These are phyloP conservation scores for Drosophila biarmipes DNA, from an alignment of 1,140 invertebrate genomes.

Conservation along the genomic window DNA sequence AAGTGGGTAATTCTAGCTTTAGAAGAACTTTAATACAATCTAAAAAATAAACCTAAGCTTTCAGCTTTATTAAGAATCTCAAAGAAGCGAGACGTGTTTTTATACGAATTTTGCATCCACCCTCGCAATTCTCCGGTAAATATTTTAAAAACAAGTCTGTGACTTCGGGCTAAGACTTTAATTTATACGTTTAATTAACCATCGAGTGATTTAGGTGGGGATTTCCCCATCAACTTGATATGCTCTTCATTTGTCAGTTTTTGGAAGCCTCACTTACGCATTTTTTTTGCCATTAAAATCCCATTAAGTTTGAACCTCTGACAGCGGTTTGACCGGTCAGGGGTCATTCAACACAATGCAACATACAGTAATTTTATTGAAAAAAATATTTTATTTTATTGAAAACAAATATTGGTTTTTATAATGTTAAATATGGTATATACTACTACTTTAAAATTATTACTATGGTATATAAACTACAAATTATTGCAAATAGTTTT, in stretches of 20 bases:
- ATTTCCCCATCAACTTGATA: slow-evolving; percentile 5
- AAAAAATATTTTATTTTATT: too few species aligned
- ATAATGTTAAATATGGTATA: too few species aligned
- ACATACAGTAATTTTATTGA: background rate
- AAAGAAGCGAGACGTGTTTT: background rate
- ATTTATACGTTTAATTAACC: slow-evolving; percentile 22
- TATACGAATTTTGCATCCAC: background rate
- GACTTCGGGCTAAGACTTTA: slow-evolving; percentile 13
- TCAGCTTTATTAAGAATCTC: too few species aligned
- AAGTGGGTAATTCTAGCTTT: background rate
- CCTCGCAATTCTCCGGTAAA: background rate
- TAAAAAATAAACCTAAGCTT: too few species aligned
- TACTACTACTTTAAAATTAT: too few species aligned
- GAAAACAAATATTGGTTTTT: too few species aligned
- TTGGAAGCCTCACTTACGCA: background rate
- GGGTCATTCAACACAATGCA: slow-evolving; percentile 7
- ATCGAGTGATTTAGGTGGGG: slow-evolving; percentile 15
- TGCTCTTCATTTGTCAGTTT: slow-evolving; percentile 21
- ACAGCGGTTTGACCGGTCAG: slow-evolving; percentile 9
- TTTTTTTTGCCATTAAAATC: slow-evolving; percentile 30
- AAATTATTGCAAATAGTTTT: too few species aligned
- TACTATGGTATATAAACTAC: too few species aligned
- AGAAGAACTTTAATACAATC: background rate
- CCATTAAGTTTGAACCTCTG: slow-evolving; percentile 25
- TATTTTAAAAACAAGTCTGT: slow-evolving; percentile 21